Evolutionary conservation across 2,797 vertebrate species (phyloP), one percentile per base, ranked within the genome.

Genomic region (Kryptolebias ocellatus): DNA sequence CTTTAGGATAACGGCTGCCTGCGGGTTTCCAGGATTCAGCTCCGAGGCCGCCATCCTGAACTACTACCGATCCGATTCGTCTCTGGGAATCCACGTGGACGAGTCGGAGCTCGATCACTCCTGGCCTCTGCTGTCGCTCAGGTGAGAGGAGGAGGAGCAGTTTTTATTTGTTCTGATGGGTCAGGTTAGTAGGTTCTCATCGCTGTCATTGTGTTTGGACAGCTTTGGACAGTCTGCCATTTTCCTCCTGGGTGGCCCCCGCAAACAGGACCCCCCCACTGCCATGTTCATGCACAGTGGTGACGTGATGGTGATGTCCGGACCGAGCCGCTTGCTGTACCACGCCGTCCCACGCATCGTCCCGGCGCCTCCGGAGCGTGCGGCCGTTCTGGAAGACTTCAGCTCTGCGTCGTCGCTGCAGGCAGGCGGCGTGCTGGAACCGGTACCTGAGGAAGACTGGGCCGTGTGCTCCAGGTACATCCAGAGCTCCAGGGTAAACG

Each of bases 281-380:
- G 95, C 97, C 5, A 95, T 98, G 96, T 95, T 95, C 76, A 95
- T 96, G 95, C 96, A 96, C 91, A 98, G 96, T 0, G 98, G 98
- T 0, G 97, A 99, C 58, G 86, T 99, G 79, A 98, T 99, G 96
- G 90, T 99, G 58, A 97, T 99, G 98, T 98, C 97, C 0, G 97
- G 97, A 31, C 90, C 90, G 79, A 98, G 97, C 78, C 96, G 97
- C 28, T 93, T 98, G 12, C 87, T 96, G 16, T 96, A 98, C 90
- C 98, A 99, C 0, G 98, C 98, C 0, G 96, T 99, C 1, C 98
- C 98, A 0, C 93, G 95, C 0, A 93, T 99, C 53, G 74, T 99
- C 3, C 74, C 89, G 0, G 87, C 93, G 0, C 91, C 91, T 0
- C 80, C 74, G 0, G 91, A 94, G 44, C 92, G 90, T 0, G 74